phyloP scores from a whole-genome alignment of 2,113 vertebrate genomes.

The Pluvialis apricaria region DNA sequence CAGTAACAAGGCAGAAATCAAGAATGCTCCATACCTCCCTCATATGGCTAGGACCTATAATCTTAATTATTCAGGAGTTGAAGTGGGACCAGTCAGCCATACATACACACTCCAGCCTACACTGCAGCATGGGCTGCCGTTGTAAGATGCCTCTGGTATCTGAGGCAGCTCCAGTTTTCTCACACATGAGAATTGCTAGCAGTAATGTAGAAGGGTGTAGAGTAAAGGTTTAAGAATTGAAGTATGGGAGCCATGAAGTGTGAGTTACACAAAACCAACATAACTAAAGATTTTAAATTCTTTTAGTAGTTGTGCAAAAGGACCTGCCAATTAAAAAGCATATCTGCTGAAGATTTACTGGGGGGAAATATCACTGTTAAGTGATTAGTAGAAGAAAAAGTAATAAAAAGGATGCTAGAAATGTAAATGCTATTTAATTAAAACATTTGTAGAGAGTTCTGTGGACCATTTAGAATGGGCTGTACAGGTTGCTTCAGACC shows the following conservation, averaged over 20 bases:
- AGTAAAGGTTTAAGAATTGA: background rate
- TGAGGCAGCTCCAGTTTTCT: background rate
- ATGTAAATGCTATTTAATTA: background rate
- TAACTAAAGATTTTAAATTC: background rate
- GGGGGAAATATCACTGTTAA: fast-evolving
- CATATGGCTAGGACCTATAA: background rate
- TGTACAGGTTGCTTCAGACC: background rate
- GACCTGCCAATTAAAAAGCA: background rate
- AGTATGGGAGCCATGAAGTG: background rate
- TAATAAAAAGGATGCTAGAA: background rate
- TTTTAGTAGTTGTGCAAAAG: background rate
- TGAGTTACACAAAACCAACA: fast-evolving
- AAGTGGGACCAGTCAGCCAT: no score
- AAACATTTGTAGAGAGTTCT: background rate
- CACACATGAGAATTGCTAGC: background rate
- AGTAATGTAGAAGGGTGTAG: background rate
- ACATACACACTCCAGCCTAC: fast-evolving
- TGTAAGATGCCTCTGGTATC: fast-evolving
- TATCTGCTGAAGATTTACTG: background rate
- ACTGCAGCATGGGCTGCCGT: fast-evolving
- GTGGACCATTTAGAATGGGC: background rate
- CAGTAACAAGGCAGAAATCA: background rate
- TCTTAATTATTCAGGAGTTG: background rate
- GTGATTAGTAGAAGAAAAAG: background rate
- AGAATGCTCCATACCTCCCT: background rate